Evolutionary conservation across 2,888 invertebrate genomes (phyloP), one percentile per base, ranked within the genome.

Genomic region (Sclerodermus sp.): DNA sequence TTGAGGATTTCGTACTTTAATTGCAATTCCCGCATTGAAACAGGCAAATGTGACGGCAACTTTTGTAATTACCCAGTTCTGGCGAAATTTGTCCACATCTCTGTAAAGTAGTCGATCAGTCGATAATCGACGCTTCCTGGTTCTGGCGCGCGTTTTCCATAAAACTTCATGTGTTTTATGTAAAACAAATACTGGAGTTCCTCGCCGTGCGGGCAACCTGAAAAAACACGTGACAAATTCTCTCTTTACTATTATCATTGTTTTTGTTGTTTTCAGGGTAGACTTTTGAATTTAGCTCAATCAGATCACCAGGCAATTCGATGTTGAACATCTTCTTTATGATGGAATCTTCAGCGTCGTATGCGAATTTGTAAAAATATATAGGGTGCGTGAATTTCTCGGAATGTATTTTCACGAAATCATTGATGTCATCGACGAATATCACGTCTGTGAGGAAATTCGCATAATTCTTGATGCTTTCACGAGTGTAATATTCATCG

Each of bases 81-180:
- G 0, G 65, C 65, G 14, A 65, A 65, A 44, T 60, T 57, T 6
- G 55, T 64, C 64, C 62, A 65, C 55, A 65, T 51, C 47, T 56
- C 44, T 4, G 63, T 58, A 9, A 65, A 42, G 15, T 55, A 49
- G 39, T 62, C 47, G 31, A 52, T 49, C 2, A 60, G 44, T 6
- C 37, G 36, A 30, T 43, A 31, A 29, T 58, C 55, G 8, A 37
- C 51, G 1, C 57, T 46, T 14, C 44, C 51, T 12, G 42, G 15
- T 13, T 42, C 15, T 4, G 54, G 47, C 5, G 47, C 39, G 45
- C 53, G 46, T 8, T 46, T 8, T 9, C 57, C 58, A 9, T 54
- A 18, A 1, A 17, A 10, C 13, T 47, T 3, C 12, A 41, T 29
- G 6, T 57, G 12, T 13, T 54, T 53, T 2, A 58, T 42, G 42